These are phyloP conservation scores for Mercenaria mercenaria DNA, from an alignment of 1,140 invertebrate genomes.

Conservation along the genomic window DNA sequence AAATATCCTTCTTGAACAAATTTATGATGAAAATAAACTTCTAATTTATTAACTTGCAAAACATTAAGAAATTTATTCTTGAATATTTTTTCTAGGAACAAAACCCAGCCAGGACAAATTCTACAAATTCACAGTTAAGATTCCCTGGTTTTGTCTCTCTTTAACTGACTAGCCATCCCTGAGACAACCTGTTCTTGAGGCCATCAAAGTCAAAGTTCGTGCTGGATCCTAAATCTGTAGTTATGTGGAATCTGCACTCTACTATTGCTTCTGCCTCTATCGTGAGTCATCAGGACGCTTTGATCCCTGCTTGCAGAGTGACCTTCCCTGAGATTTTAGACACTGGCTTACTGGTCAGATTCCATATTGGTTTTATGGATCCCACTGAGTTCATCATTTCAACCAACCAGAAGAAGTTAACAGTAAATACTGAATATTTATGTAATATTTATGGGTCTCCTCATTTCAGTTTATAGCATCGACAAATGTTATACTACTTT, in stretches of 20 bases:
- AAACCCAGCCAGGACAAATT: too few relatives aligned
- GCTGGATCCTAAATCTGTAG: constrained; percentile 15
- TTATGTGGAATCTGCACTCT: constrained; percentile 3
- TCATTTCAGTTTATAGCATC: too few relatives aligned
- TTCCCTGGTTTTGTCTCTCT: not conserved
- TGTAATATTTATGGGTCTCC: too few relatives aligned
- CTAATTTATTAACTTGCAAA: too few relatives aligned
- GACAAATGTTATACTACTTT: too few relatives aligned
- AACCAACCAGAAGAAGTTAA: constrained; percentile 71
- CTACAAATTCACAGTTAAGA: not conserved
- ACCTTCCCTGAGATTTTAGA: not conserved
- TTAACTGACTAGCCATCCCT: not conserved
- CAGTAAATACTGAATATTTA: too few relatives aligned
- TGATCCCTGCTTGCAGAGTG: not conserved
- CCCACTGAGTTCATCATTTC: constrained; percentile 76
- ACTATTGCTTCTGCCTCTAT: not conserved
- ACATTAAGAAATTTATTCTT: too few relatives aligned
- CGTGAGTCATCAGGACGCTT: constrained; percentile 44
- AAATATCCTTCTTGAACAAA: too few relatives aligned
- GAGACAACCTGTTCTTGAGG: not conserved
- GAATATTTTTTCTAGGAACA: too few relatives aligned
- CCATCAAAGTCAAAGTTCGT: not conserved
- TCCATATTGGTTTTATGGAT: constrained; percentile 74
- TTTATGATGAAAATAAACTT: too few relatives aligned
- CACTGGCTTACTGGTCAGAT: constrained; percentile 57